These are phyloP conservation scores for Onychostruthus taczanowskii DNA, from an alignment of 2,113 vertebrate species.

Conservation along the genomic window DNA sequence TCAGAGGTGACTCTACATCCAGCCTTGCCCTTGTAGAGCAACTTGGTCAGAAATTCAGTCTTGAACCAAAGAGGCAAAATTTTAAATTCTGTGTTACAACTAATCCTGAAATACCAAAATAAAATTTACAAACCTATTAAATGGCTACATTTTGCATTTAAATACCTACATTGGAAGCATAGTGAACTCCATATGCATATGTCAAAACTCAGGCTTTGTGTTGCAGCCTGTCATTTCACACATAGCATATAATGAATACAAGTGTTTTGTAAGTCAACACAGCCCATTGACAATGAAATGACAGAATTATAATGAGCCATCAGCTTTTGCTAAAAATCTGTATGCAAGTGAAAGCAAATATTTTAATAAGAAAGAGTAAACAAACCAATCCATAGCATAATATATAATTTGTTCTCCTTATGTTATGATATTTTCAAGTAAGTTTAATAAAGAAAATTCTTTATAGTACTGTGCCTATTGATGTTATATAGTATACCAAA, in stretches of 20 bases:
- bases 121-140: not conserved
- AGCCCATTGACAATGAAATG: not conserved
- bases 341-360: not conserved
- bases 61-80: slow-evolving; percentile 18
- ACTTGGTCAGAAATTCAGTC: not conserved
- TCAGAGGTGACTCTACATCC: not conserved
- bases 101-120: not conserved
- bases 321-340: not conserved
- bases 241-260: not conserved
- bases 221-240: not conserved
- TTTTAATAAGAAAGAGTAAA: not conserved
- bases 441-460: not conserved
- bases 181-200: not conserved
- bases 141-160: not conserved
- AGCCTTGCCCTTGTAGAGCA: not conserved
- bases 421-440: not conserved
- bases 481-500: not conserved
- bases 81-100: not conserved
- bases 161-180: not conserved
- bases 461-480: slow-evolving; percentile 21
- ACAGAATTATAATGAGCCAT: not conserved
- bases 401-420: not conserved
- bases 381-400: not conserved
- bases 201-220: not conserved
- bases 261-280: not conserved